Base-by-base conservation (phyloP, 2,888 invertebrate genomes). In the Neoscelio sp. region DNA sequence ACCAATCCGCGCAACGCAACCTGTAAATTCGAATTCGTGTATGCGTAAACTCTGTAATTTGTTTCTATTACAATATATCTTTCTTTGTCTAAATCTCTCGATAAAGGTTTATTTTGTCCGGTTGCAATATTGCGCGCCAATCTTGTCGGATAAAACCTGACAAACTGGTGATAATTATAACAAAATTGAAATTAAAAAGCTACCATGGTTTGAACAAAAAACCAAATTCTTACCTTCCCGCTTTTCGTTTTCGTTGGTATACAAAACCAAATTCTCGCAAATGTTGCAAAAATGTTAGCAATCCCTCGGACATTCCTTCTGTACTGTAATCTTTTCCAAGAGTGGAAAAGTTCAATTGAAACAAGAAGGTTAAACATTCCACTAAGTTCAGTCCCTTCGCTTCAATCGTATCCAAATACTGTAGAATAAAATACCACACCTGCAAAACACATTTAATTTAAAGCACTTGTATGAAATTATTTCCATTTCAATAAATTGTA, bases 361-460 rank as follows among this genome's bases (percentile, higher is more conserved):
- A 98, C n/a, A 99, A 91, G 91, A 99, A 98, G 7, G 97, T 96
- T 33, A 99, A 92, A 89, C 98, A 98, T 88, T 98, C 98, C 0
- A 97, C 96, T 1, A 98, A 92, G 89, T 96, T 95, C 80, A 98
- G 92, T 6, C 96, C 96, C 76, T 97, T 92, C 82, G 95, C 94
- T 91, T 97, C 96, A 3, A 98, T 96, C 0, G 98, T 98, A 86
- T 98, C 97, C 79, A 99, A 92, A 91, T 99, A 99, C 89, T 98
- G 98, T 18, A 99, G 93, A 87, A 99, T 95, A 91, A 99, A 99
- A 90, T 98, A 95, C 99, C 99, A 99, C 33, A 99, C 95, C 89
- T 89, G 46, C 13, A 67, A 64, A 40, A 40, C 4, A 33, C 4
- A 33, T n/a, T n/a, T n/a, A n/a, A n/a, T n/a, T n/a, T n/a, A n/a